Conservation (phyloP, 2,113 vertebrate species). For the Rhegmatorhina hoffmannsi region DNA sequence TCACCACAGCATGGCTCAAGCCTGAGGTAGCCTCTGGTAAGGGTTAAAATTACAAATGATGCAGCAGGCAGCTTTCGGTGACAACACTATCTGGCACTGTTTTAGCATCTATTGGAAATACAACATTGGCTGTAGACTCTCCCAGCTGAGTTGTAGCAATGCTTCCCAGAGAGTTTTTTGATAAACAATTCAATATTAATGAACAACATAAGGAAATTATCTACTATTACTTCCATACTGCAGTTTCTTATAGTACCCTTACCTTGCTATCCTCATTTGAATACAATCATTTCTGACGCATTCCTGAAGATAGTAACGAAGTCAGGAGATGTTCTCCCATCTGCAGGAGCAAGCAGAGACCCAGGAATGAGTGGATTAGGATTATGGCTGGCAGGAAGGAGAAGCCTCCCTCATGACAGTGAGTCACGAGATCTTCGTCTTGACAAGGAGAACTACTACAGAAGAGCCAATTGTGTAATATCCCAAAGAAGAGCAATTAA, state of each 20-base stretch:
- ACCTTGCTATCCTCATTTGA: not conserved
- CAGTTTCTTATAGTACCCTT: not conserved
- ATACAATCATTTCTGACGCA: not conserved
- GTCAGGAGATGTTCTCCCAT: not conserved
- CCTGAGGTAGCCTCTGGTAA: not conserved
- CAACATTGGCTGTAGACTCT: not conserved
- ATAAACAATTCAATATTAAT: not conserved
- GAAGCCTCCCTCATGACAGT: constrained; percentile 13
- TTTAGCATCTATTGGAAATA: not conserved
- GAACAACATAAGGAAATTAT: not conserved
- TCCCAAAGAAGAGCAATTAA: not conserved
- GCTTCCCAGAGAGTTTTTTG: not conserved
- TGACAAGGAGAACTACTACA: not conserved
- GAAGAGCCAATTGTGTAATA: not conserved
- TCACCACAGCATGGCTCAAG: not conserved
- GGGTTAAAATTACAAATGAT: not conserved
- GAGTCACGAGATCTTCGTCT: not conserved
- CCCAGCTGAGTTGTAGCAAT: not conserved
- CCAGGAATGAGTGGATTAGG: rapidly evolving
- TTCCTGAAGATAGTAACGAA: not conserved
- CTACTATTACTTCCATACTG: not conserved
- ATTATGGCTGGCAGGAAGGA: not conserved
- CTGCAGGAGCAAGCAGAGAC: not conserved
- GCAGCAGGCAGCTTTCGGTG: not conserved
- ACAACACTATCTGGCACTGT: not conserved